These are phyloP conservation scores for Hoplias malabaricus DNA, from an alignment of 2,113 vertebrate species.

Conservation along the genomic window DNA sequence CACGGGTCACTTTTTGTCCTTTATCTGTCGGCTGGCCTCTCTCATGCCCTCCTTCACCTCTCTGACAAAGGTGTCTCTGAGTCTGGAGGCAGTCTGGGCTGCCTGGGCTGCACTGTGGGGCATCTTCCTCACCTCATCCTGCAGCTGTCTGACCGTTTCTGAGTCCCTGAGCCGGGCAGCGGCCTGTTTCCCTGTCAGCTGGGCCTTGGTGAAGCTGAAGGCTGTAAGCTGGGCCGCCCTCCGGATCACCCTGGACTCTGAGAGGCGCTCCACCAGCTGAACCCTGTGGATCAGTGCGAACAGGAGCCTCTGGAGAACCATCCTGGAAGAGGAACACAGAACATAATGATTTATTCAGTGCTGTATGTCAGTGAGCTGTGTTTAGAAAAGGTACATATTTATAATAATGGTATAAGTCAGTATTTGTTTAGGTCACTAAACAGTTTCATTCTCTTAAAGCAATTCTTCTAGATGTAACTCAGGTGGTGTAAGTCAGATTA, in stretches of 20 bases:
- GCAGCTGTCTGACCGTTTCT: slow-evolving; percentile 65
- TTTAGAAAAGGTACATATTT: no score
- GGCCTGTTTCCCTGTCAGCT: slow-evolving; percentile 69
- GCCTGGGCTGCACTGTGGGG: slow-evolving; percentile 62
- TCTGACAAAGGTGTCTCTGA: slow-evolving; percentile 73
- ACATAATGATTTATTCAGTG: neutral
- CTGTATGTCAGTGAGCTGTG: no score
- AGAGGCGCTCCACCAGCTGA: slow-evolving; percentile 78
- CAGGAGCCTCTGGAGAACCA: slow-evolving; percentile 72
- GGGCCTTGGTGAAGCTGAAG: slow-evolving; percentile 78
- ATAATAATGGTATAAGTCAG: no score
- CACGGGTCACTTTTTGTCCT: slow-evolving; percentile 57
- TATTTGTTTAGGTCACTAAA: no score
- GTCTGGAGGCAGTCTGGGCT: slow-evolving; percentile 61
- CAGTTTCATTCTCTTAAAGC: no score
- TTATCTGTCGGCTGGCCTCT: slow-evolving; percentile 63
- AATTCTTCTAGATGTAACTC: no score
- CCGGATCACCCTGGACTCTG: slow-evolving; percentile 82
- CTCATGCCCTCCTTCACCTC: slow-evolving; percentile 78
- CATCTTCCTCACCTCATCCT: slow-evolving; percentile 55
- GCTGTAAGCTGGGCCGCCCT: slow-evolving; percentile 83
- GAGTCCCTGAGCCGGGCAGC: slow-evolving; percentile 64
- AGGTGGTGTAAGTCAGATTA: no score
- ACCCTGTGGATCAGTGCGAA: slow-evolving; percentile 72
- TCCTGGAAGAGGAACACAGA: slow-evolving; percentile 45